A percentile compares a stretch with the other conserved stretches of the same genome.
Conservation (phyloP, 1,140 invertebrate genomes). For the Teleogryllus occipitalis region DNA sequence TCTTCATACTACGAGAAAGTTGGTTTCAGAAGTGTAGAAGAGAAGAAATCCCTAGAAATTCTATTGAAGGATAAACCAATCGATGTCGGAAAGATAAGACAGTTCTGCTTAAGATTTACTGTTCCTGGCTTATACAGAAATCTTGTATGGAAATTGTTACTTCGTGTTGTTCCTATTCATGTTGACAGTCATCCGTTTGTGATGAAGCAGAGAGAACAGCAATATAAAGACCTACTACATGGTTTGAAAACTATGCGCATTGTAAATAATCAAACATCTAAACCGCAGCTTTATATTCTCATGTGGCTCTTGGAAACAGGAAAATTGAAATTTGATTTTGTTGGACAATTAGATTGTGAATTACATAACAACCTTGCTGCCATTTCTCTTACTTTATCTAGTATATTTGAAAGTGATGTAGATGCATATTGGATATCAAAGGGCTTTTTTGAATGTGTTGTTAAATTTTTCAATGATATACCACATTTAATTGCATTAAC, state of each 20-base stretch:
- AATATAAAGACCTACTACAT: constrained; percentile 65
- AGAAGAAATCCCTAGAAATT: constrained; percentile 88
- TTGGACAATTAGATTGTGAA: constrained; percentile 20
- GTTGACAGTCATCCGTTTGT: constrained; percentile 65
- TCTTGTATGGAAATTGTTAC: constrained; percentile 76
- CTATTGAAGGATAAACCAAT: constrained; percentile 75
- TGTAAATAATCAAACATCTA: constrained; percentile 44
- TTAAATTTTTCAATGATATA: constrained; percentile 27
- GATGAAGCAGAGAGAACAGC: constrained; percentile 55
- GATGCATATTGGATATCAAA: constrained; percentile 40
- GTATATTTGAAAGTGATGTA: constrained; percentile 34
- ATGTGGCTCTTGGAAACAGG: constrained; percentile 69
- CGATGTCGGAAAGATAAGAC: constrained; percentile 70
- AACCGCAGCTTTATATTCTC: constrained; percentile 53
- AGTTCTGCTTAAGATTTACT: constrained; percentile 75
- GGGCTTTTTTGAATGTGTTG: constrained; percentile 34
- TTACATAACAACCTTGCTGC: constrained; percentile 14
- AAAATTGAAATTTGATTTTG: constrained; percentile 51
- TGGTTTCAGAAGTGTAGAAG: constrained; percentile 80
- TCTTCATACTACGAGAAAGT: constrained; percentile 87
- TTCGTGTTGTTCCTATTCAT: constrained; percentile 66
- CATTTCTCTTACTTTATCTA: constrained; percentile 33
- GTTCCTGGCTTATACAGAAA: constrained; percentile 72
- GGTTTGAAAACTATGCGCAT: constrained; percentile 57
- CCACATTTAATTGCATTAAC: constrained; percentile 27